Evolutionary conservation across 2,888 invertebrate species (phyloP).

Genomic region (Apamea sordens): DNA sequence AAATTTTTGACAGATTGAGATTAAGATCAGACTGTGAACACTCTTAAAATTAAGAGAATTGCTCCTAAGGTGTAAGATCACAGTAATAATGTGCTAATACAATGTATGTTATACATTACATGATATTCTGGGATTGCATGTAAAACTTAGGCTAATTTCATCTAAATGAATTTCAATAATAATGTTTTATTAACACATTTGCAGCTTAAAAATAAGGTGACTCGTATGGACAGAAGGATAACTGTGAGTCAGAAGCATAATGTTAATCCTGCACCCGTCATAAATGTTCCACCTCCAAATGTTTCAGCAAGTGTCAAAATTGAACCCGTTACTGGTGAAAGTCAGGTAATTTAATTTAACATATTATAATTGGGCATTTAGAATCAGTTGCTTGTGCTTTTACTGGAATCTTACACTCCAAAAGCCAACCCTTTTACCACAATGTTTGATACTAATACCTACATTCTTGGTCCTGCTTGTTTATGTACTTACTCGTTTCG

Average conservation of each 20-base stretch:
- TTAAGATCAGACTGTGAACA: too few species aligned
- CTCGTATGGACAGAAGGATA: slow-evolving; percentile 92
- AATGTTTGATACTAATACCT: too few species aligned
- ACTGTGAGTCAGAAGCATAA: slow-evolving; percentile 84
- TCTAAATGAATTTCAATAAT: slow-evolving; percentile 1
- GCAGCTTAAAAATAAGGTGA: slow-evolving; percentile 92
- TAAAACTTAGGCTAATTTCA: not conserved
- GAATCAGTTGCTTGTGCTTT: not conserved
- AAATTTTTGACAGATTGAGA: too few species aligned
- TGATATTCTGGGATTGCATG: slow-evolving; percentile 1
- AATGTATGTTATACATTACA: not conserved
- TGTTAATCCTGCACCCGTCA: slow-evolving; percentile 70
- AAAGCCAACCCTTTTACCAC: not conserved
- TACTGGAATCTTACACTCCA: not conserved
- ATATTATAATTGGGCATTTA: not conserved
- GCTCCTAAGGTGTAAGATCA: not conserved
- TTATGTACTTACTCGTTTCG: too few species aligned
- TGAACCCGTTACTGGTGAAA: slow-evolving; percentile 66
- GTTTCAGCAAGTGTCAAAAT: slow-evolving; percentile 69
- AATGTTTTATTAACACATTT: slow-evolving; percentile 69
- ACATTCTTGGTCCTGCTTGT: too few species aligned
- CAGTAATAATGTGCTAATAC: not conserved
- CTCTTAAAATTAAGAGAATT: too few species aligned
- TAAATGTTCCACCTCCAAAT: slow-evolving; percentile 71
- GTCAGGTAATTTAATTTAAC: slow-evolving; percentile 70